A percentile compares a stretch with the other conserved stretches of the same genome.
Evolutionary conservation across 2,888 invertebrate genomes (phyloP).

Genomic region (Corythucha ciliata): DNA sequence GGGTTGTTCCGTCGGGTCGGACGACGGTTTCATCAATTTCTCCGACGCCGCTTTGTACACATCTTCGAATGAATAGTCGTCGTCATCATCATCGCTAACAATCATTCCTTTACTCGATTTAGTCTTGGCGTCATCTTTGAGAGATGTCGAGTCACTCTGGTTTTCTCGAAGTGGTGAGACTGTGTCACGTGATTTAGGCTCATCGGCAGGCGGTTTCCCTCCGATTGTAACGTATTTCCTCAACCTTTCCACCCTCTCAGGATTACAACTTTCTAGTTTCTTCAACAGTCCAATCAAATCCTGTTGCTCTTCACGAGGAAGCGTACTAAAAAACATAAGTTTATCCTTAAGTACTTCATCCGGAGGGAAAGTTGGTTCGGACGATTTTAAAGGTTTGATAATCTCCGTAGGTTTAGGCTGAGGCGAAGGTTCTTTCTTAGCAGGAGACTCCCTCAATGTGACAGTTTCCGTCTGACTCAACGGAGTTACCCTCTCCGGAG

Average conservation of each 20-base stretch:
- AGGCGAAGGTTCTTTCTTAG: background rate
- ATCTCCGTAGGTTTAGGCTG: background rate
- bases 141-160: background rate
- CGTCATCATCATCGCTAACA: slow-evolving; percentile 60
- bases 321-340: slow-evolving; percentile 69
- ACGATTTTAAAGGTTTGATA: background rate
- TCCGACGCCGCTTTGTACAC: slow-evolving; percentile 66
- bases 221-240: slow-evolving; percentile 64
- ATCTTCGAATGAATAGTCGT: slow-evolving; percentile 76
- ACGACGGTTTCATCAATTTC: slow-evolving; percentile 43
- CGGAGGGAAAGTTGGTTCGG: background rate
- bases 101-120: too few relatives aligned
- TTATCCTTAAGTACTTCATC: slow-evolving; percentile 71
- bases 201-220: slow-evolving; percentile 29
- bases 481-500: too few relatives aligned
- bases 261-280: slow-evolving; percentile 67
- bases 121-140: background rate
- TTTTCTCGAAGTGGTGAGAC: background rate
- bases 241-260: slow-evolving; percentile 64
- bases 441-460: too few relatives aligned
- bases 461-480: too few relatives aligned
- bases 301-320: slow-evolving; percentile 72
- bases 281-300: slow-evolving; percentile 71
- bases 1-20: too few relatives aligned
- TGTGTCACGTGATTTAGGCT: background rate